Percentiles rank a stretch among this genome's conserved stretches.
These are phyloP conservation scores for Drosophila navojoa DNA, from an alignment of 1,140 invertebrate genomes.

Conservation along the genomic window DNA sequence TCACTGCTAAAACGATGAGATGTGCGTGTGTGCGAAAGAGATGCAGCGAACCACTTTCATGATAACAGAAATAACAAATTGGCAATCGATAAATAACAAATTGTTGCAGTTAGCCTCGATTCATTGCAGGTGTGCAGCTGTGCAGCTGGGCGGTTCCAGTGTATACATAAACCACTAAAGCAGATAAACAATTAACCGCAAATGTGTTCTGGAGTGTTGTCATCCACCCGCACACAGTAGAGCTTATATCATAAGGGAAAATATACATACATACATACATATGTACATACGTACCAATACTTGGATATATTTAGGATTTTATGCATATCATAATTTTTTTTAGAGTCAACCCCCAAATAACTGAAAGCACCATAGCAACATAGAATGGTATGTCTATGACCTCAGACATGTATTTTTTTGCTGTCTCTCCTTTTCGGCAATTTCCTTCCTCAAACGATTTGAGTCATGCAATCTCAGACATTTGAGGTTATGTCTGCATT, in stretches of 20 bases:
- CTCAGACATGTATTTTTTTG: slow-evolving; percentile 16
- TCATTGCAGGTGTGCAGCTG: slow-evolving; percentile 11
- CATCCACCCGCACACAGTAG: slow-evolving; percentile 6
- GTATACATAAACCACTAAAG: slow-evolving; percentile 9
- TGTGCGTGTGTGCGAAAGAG: slow-evolving; percentile 15
- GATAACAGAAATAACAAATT: slow-evolving; percentile 20
- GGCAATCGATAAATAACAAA: slow-evolving; percentile 35
- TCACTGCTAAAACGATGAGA: slow-evolving; percentile 18
- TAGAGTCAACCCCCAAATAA: slow-evolving; percentile 33
- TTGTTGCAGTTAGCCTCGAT: slow-evolving; percentile 9
- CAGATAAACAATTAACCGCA: slow-evolving; percentile 11
- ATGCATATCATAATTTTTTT: slow-evolving; percentile 4
- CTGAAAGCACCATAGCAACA: neutral
- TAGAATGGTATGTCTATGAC: slow-evolving; percentile 28
- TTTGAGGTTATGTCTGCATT: slow-evolving; percentile 38
- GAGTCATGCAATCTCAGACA: slow-evolving; percentile 20
- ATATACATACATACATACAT: neutral
- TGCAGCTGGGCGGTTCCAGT: slow-evolving; percentile 4
- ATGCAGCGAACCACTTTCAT: slow-evolving; percentile 10
- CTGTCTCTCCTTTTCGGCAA: slow-evolving; percentile 2
- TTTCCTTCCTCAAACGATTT: slow-evolving; percentile 39
- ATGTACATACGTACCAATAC: neutral
- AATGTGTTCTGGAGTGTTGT: slow-evolving; percentile 4
- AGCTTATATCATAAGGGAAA: slow-evolving; percentile 41
- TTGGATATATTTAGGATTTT: neutral